Evolutionary conservation across 2,797 vertebrate genomes (phyloP), one percentile per base, ranked within the genome.

Genomic region (Tragopan temminckii): DNA sequence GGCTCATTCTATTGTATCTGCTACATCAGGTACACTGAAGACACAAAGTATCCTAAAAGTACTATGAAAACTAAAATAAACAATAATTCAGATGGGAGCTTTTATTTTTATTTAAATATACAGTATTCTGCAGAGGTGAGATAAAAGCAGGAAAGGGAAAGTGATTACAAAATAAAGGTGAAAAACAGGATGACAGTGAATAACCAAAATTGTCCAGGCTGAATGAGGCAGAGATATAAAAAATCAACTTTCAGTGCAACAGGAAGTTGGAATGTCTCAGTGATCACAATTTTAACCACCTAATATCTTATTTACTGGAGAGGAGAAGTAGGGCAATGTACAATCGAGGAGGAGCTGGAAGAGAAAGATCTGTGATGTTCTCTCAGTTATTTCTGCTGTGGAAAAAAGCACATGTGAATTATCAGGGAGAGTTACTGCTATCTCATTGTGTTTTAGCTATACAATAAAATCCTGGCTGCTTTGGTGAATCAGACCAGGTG

Each of bases 71-170:
- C 50, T 70, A 72, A 80, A 38, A 43, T 29, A 85, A 89, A 57
- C 42, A 83, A 16, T 80, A 71, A 71, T 75, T 11, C 6, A 71
- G 38, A 25, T 3, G 1, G 17, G 76, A 85, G 40, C 14, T 72
- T 89, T 84, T 84, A 27, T 84, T 93, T 90, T 82, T 11, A 72
- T 94, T 93, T 69, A 76, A 92, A 57, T 90, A 70, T 76, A 17
- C 16, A 48, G n/a, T 63, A 23, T 55, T 85, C 11, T 88, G 76
- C 15, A 59, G 69, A 62, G 17, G 31, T 42, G 80, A 71, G 42
- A 83, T 78, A 88, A 92, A 91, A 83, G 33, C 43, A 85, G 87
- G 70, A 83, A 92, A 75, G 76, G 59, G 69, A 93, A 95, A 95
- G 89, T 89, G 53, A 48, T 27, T 90, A 72, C 62, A 72, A 83